phyloP scores from a whole-genome alignment of 2,797 vertebrate genomes.

The Toxotes lorentzi region DNA sequence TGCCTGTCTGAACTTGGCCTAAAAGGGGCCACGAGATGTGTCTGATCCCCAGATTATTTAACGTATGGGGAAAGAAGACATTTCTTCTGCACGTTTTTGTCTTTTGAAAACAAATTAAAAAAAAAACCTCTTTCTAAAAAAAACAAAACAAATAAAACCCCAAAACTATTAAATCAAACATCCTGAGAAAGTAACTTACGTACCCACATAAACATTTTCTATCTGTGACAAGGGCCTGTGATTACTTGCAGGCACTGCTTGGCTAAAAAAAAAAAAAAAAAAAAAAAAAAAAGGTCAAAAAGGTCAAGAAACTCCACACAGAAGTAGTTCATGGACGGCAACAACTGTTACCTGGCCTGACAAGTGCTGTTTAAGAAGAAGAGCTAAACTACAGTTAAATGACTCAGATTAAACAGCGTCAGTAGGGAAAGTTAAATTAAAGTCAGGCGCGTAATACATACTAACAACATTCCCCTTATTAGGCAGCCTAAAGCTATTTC shows the following conservation, averaged over 20 bases:
- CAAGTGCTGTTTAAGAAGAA: background rate
- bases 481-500: slow-evolving; percentile 23
- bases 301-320: background rate
- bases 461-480: slow-evolving; percentile 43
- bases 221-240: background rate
- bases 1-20: background rate
- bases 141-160: too few species aligned
- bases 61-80: background rate
- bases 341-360: background rate
- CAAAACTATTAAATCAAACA: background rate
- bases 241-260: background rate
- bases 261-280: background rate
- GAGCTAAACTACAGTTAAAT: background rate
- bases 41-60: background rate
- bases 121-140: background rate
- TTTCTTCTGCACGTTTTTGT: too few species aligned
- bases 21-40: background rate
- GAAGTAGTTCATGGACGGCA: background rate
- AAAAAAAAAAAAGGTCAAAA: background rate
- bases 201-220: background rate
- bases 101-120: too few species aligned
- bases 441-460: slow-evolving; percentile 60
- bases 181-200: background rate
- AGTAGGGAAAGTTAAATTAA: slow-evolving; percentile 36
- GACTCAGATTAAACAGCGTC: background rate